These are phyloP conservation scores for Canis aureus DNA, from an alignment of 2,113 vertebrate genomes.

Conservation along the genomic window DNA sequence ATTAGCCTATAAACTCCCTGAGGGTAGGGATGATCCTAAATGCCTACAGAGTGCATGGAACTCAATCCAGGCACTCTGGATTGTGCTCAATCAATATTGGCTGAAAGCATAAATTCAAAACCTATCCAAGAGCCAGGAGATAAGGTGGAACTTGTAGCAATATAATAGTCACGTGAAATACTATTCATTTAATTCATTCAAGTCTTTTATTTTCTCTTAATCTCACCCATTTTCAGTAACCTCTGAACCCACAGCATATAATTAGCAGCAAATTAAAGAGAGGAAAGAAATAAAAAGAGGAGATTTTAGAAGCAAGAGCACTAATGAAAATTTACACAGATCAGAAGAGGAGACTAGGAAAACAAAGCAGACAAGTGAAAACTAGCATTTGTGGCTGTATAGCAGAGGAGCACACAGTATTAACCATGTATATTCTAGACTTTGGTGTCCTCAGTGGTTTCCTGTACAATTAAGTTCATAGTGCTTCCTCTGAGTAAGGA, in stretches of 20 bases:
- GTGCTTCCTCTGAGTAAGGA: background rate
- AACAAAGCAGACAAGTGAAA: background rate
- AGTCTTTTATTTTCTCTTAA: constrained; percentile 12
- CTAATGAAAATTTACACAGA: background rate
- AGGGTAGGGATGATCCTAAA: background rate
- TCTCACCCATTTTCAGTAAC: background rate
- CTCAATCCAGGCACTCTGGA: background rate
- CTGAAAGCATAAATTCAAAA: constrained; percentile 50
- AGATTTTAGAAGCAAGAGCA: background rate
- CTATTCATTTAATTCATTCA: constrained; percentile 40
- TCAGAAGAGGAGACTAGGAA: background rate
- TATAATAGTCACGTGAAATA: background rate
- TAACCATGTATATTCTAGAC: background rate
- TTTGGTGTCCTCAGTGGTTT: background rate
- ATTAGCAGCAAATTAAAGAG: background rate
- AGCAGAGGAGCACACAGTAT: background rate
- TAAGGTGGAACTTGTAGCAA: background rate
- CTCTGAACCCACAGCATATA: background rate
- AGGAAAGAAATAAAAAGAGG: background rate
- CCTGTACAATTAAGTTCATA: background rate
- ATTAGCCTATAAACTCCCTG: background rate
- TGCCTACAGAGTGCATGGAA: background rate
- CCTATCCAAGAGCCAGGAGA: background rate
- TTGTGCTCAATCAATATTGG: constrained; percentile 11
- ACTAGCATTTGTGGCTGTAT: background rate